Conservation (phyloP, 2,797 vertebrate species). For the Hoplostethus mediterraneus region DNA sequence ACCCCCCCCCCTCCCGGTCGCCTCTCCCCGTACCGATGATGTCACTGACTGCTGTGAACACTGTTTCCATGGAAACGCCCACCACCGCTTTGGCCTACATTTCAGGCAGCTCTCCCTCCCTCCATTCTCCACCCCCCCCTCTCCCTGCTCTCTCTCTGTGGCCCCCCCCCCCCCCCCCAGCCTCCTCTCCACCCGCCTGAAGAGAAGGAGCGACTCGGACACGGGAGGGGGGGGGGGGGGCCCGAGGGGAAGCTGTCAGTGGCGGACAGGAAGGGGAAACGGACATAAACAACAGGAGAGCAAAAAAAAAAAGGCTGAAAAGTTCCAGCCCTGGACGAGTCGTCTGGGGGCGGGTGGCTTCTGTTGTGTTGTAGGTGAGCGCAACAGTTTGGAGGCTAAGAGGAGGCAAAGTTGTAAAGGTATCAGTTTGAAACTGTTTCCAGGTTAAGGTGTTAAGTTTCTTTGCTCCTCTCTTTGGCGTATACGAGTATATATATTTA, state of each 20-base stretch:
- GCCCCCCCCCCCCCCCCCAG: conserved; percentile 41
- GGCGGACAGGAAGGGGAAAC: conserved; percentile 71
- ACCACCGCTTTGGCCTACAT: conserved; percentile 91
- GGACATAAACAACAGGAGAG: conserved; percentile 61
- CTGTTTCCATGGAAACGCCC: conserved; percentile 94
- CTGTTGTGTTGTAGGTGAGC: conserved; percentile 45
- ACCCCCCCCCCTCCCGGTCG: conserved; percentile 45
- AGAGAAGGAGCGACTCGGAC: conserved; percentile 60
- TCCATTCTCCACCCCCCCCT: conserved; percentile 39
- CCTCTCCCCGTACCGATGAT: conserved; percentile 87
- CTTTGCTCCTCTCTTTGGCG: conserved; percentile 65
- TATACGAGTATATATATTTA: conserved; percentile 82
- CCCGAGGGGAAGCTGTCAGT: conserved; percentile 57
- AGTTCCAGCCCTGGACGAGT: conserved; percentile 57
- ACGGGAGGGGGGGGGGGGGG: conserved; percentile 15
- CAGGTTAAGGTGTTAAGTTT: conserved; percentile 44
- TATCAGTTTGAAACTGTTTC: conserved; percentile 78
- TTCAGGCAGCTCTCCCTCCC: conserved; percentile 90
- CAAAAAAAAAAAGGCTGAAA: conserved; percentile 43
- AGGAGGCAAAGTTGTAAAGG: conserved; percentile 46
- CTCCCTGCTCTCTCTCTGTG: neutral
- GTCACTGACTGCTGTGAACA: conserved; percentile 91
- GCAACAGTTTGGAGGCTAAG: conserved; percentile 59
- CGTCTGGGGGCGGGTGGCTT: conserved; percentile 22
- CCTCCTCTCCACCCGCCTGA: conserved; percentile 50